Conservation (phyloP, 2,797 vertebrate species). For the Megalops cyprinoides region DNA sequence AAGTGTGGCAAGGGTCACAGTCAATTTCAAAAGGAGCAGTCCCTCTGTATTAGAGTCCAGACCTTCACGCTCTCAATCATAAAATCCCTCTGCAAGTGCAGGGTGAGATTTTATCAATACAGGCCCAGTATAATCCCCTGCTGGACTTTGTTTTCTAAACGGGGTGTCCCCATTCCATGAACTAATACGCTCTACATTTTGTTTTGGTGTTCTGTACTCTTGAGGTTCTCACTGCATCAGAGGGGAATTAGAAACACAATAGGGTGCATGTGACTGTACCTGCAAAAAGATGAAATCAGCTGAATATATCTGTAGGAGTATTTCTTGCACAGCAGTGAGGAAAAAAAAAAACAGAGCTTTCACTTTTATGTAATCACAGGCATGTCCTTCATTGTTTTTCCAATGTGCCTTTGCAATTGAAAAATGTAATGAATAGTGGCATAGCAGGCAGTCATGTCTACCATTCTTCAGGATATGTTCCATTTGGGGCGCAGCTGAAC, state of each 20-base stretch:
- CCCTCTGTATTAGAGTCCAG: conserved; percentile 75
- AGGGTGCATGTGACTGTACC: background rate
- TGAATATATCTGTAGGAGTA: background rate
- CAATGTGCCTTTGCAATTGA: conserved; percentile 8
- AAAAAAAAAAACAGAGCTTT: background rate
- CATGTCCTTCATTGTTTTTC: conserved; percentile 22
- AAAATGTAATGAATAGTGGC: conserved; percentile 25
- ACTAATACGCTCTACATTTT: background rate
- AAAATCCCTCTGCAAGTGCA: conserved; percentile 55
- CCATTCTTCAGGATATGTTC: conserved; percentile 20
- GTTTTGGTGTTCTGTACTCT: background rate
- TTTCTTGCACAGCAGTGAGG: conserved; percentile 3
- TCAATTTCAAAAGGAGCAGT: conserved; percentile 79
- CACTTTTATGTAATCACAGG: conserved; percentile 18
- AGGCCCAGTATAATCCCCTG: conserved; percentile 67
- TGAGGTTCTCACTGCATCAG: background rate
- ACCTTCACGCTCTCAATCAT: conserved; percentile 74
- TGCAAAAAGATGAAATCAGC: background rate
- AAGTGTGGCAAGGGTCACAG: conserved; percentile 76
- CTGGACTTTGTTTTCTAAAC: conserved; percentile 49
- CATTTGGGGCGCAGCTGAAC: conserved; percentile 29
- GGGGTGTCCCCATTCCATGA: conserved; percentile 25
- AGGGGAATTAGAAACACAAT: background rate
- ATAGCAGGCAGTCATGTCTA: conserved; percentile 22
- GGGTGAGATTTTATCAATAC: conserved; percentile 74